Percentiles rank a stretch among this genome's conserved stretches.
Evolutionary conservation across 2,888 invertebrate species (phyloP).

Genomic region (Netelia inedita): DNA sequence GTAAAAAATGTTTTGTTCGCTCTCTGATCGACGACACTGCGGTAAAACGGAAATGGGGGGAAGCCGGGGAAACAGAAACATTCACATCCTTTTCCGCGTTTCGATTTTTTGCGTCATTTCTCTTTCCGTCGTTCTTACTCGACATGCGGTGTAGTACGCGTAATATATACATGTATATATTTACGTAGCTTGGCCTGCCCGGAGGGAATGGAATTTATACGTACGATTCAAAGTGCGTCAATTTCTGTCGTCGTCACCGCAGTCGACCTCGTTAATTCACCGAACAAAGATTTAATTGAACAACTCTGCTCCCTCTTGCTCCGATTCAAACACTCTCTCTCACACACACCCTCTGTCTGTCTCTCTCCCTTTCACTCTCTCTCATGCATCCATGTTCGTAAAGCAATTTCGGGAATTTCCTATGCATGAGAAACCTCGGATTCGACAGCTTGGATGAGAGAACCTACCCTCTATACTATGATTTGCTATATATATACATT

Average conservation of each 20-base stretch:
- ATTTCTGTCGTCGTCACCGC: slow-evolving; percentile 21
- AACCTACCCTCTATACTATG: not conserved
- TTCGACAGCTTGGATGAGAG: slow-evolving; percentile 25
- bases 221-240: slow-evolving; percentile 11
- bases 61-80: slow-evolving; percentile 50
- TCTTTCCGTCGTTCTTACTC: not conserved
- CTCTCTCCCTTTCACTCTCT: not conserved
- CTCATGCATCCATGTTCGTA: slow-evolving; percentile 1
- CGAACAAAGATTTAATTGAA: slow-evolving; percentile 45
- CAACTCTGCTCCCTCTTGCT: not conserved
- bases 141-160: not conserved
- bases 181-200: too few relatives aligned
- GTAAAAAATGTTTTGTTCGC: slow-evolving; percentile 32
- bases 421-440: slow-evolving; percentile 24
- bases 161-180: too few relatives aligned
- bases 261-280: slow-evolving; percentile 11
- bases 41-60: slow-evolving; percentile 69
- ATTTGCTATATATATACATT: not conserved
- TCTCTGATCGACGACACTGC: slow-evolving; percentile 13
- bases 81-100: slow-evolving; percentile 63
- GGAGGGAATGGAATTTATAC: not conserved
- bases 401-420: slow-evolving; percentile 44
- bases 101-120: slow-evolving; percentile 47
- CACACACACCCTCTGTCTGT: not conserved
- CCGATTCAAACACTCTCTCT: not conserved